Evolutionary conservation across 2,888 invertebrate genomes (phyloP), one percentile per base, ranked within the genome.

Genomic region (Thumatha senex): DNA sequence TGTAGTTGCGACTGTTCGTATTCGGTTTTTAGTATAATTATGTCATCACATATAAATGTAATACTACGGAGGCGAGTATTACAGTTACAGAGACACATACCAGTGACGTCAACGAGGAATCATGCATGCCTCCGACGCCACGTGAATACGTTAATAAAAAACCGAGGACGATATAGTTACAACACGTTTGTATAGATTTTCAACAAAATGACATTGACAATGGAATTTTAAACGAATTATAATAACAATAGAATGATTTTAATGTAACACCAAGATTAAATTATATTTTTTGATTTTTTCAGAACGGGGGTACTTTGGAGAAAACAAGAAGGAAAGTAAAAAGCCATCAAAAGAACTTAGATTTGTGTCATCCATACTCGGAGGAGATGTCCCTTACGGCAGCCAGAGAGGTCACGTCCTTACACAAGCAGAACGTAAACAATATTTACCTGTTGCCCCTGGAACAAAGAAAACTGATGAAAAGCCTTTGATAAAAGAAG

Each of bases 351-450:
- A 89, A 78, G 93, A 92, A 84, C 92, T 91, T 40, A 82, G 92
- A 61, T 96, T 96, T 76, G 95, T 95, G 58, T 96, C 96, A 15
- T 96, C 96, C 14, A 96, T 96, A 70, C 92, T 96, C 30, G 96
- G 96, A 29, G 96, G 96, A 14, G 96, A 96, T 71, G 93, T 95
- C 39, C 96, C 96, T 4, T 96, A 96, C 68, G 96, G 96, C n/a
- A 95, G 96, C 69, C 91, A 90, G 57, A 92, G 95, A 69, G 94
- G 95, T 40, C 95, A 96, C 77, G 95, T 96, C 2, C 89, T 96
- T n/a, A 96, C 96, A 41, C 93, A 95, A 72, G 96, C 96, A 14
- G 96, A 96, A 84, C 93, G 96, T 60, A 96, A 96, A 86, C 96
- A 95, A 73, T 96, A 96, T 81, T 93, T 94, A 30, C 94, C 95